Evolutionary conservation across 2,888 invertebrate genomes (phyloP), one percentile per base, ranked within the genome.

Genomic region (Parnassius orleans): DNA sequence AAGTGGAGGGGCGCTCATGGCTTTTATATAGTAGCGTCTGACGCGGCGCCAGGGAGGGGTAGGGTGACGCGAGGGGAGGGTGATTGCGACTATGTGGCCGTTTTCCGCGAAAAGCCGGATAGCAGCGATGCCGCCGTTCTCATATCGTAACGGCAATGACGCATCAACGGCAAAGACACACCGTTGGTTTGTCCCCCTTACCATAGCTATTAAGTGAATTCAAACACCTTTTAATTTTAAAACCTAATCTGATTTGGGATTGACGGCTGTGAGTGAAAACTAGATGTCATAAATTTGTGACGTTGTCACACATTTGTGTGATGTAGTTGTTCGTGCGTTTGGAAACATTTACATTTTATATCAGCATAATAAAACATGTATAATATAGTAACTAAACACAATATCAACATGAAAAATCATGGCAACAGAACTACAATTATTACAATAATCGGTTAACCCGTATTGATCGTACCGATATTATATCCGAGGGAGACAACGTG

Each of bases 91-190:
- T 83, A 79, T 84, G 81, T 83, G 84, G 83, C 81, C 81, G 86
- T 89, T 90, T 90, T 90, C 88, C 87, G 87, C 85, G 90, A 90
- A 90, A 87, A 87, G 83, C 83, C 84, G 80, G 80, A 80, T 76
- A 78, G 79, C 79, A 79, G 82, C 77, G 78, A 77, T 77, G 78
- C 77, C 78, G 79, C 74, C 80, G 77, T 76, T 80, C 78, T 78
- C 77, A 76, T 83, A 80, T 80, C 78, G 80, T 81, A 81, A 80
- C 77, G 71, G 70, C 68, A 71, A 76, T 86, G 88, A 89, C 90
- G 89, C 86, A 86, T 79, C 81, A 48, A 51, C 79, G 77, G 77
- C 71, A n/a, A n/a, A n/a, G n/a, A n/a, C 72, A 71, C 78, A 78
- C 83, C 79, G 81, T 83, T 84, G 84, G 83, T 78, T 84, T 80